Evolutionary conservation across 1,140 invertebrate species (phyloP).

Genomic region (Condylostylus longicornis): DNA sequence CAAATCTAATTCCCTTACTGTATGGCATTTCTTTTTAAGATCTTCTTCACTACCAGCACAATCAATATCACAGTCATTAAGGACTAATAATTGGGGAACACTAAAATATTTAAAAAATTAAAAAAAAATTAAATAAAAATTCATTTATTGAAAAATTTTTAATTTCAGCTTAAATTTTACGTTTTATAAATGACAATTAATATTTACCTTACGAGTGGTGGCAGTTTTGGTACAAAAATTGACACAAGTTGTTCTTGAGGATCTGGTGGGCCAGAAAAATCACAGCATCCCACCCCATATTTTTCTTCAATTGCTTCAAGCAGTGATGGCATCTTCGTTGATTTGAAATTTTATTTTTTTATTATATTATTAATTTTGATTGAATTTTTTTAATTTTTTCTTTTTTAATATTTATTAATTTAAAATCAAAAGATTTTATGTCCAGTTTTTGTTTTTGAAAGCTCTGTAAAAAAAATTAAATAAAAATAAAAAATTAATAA

Average conservation of each 20-base stretch:
- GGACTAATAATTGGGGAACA: constrained; percentile 67
- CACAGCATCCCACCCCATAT: constrained; percentile 43
- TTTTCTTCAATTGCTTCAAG: constrained; percentile 72
- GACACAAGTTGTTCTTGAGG: constrained; percentile 48
- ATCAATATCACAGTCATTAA: constrained; percentile 80
- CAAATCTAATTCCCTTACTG: constrained; percentile 76
- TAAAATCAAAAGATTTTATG: no score
- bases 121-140: constrained; percentile 19
- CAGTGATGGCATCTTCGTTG: constrained; percentile 65
- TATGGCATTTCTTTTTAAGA: constrained; percentile 63
- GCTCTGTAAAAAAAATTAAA: no score
- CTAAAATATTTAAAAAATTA: constrained; percentile 12
- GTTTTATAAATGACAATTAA: neutral
- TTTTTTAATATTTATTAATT: no score
- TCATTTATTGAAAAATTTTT: neutral
- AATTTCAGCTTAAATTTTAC: neutral
- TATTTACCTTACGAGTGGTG: constrained; percentile 41
- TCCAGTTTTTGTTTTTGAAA: no score
- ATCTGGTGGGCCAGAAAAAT: constrained; percentile 33
- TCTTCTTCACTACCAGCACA: constrained; percentile 65
- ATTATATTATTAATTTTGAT: no score
- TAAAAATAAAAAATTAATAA: no score
- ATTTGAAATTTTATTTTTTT: no score
- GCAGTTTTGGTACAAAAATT: constrained; percentile 68
- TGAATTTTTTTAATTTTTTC: no score